A percentile compares a stretch with the other conserved stretches of the same genome.
phyloP scores from a whole-genome alignment of 2,888 invertebrate genomes.

The Helobdella robusta region DNA sequence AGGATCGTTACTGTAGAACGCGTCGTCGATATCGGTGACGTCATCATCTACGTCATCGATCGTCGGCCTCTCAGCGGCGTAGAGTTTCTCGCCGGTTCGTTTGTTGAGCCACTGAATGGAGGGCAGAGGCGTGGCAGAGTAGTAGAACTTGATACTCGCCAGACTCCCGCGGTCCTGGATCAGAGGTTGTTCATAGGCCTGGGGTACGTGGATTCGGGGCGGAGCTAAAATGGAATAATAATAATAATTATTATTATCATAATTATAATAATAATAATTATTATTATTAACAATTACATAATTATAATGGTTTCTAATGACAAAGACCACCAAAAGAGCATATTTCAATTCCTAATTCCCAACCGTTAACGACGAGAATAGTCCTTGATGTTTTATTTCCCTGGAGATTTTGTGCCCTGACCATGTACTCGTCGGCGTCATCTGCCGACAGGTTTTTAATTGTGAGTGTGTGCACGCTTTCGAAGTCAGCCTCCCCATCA shows the following conservation, averaged over 20 bases:
- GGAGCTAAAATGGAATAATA: neutral
- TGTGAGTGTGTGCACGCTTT: constrained; percentile 3
- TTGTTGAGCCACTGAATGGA: constrained; percentile 8
- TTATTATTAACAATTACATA: too few relatives aligned
- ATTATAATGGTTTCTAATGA: too few relatives aligned
- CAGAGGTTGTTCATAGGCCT: neutral
- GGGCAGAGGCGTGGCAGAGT: constrained; percentile 12
- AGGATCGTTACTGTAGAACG: too few relatives aligned
- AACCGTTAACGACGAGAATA: neutral
- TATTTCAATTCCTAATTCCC: neutral
- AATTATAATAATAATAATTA: neutral
- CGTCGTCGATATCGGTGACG: too few relatives aligned
- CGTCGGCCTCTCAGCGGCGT: neutral
- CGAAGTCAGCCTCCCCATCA: too few relatives aligned
- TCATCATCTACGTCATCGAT: neutral
- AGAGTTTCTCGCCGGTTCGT: neutral
- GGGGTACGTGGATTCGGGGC: neutral
- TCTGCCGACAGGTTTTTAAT: constrained; percentile 1
- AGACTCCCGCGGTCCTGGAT: constrained; percentile 16
- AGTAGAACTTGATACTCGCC: constrained; percentile 11
- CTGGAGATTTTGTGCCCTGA: neutral
- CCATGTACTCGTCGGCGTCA: constrained; percentile 20
- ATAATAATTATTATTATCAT: neutral
- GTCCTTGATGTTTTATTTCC: neutral
- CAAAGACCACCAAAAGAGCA: neutral